Percentiles rank a stretch among this genome's conserved stretches.
Conservation (phyloP, 2,888 invertebrate genomes). For the Noctua comes region DNA sequence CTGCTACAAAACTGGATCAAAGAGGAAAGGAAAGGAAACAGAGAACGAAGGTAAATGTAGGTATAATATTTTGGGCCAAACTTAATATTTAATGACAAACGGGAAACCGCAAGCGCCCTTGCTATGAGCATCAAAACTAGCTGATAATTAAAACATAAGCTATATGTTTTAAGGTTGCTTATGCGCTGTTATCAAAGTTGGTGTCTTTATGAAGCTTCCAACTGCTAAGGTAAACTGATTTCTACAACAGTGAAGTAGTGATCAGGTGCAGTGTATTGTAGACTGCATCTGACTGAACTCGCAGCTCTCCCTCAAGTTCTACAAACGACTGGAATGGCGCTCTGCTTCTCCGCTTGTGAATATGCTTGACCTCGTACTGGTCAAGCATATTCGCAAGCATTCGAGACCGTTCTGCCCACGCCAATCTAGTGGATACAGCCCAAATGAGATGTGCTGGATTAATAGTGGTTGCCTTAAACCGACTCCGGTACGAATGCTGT, state of each 20-base stretch:
- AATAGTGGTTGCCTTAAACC: too few relatives aligned
- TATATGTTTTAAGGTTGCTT: background rate
- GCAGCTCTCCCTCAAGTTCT: too few relatives aligned
- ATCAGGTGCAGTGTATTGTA: background rate
- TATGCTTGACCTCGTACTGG: too few relatives aligned
- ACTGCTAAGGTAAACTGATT: background rate
- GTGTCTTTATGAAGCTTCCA: too few relatives aligned
- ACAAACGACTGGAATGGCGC: too few relatives aligned
- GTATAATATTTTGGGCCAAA: constrained; percentile 32
- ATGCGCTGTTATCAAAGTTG: background rate
- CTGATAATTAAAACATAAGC: constrained; percentile 47
- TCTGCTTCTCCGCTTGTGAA: too few relatives aligned
- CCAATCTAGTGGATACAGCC: too few relatives aligned
- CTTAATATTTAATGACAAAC: constrained; percentile 54
- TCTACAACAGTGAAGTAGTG: background rate
- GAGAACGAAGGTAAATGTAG: constrained; percentile 11
- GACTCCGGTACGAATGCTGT: too few relatives aligned
- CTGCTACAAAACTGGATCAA: constrained; percentile 27
- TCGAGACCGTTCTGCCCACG: too few relatives aligned
- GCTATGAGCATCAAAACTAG: constrained; percentile 15
- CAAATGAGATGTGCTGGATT: too few relatives aligned
- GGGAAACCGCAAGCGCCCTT: constrained; percentile 13
- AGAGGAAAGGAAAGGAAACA: constrained; percentile 33
- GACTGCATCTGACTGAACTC: background rate
- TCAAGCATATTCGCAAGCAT: too few relatives aligned